Evolutionary conservation across 2,113 vertebrate species (phyloP).

Genomic region (Zapus hudsonius): DNA sequence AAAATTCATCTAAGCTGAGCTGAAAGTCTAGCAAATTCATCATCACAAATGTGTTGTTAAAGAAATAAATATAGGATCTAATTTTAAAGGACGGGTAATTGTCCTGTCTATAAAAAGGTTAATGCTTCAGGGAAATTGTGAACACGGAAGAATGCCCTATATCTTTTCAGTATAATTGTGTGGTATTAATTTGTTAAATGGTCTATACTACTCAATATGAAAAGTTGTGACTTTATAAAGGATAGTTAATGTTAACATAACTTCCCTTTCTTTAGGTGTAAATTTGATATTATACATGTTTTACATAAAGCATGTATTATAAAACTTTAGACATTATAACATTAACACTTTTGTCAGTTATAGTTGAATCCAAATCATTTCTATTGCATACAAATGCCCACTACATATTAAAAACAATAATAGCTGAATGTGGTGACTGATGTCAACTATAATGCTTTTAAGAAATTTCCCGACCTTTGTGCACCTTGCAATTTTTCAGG

Average conservation of each 20-base stretch:
- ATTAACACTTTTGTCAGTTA: background rate
- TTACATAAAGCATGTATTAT: background rate
- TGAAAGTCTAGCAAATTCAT: slow-evolving; percentile 43
- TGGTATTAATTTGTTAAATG: slow-evolving; percentile 46
- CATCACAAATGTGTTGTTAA: slow-evolving; percentile 26
- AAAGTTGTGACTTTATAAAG: background rate
- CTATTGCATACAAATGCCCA: background rate
- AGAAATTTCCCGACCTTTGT: slow-evolving; percentile 47
- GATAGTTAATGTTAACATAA: background rate
- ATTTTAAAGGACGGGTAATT: background rate
- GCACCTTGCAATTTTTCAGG: slow-evolving; percentile 53
- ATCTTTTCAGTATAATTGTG: background rate
- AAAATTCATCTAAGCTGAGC: slow-evolving; percentile 38
- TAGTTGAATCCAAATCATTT: slow-evolving; percentile 49
- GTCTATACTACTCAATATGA: slow-evolving; percentile 40
- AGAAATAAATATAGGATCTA: background rate
- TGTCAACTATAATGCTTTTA: slow-evolving; percentile 36
- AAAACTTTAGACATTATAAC: background rate
- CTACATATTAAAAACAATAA: background rate
- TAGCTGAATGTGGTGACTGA: slow-evolving; percentile 6
- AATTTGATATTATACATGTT: background rate
- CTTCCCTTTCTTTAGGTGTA: background rate
- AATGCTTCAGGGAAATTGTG: slow-evolving; percentile 35
- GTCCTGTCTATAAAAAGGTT: background rate
- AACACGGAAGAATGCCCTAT: slow-evolving; percentile 18